Evolutionary conservation across 2,113 vertebrate species (phyloP).

Genomic region (Pseudorhombus dupliciocellatus): DNA sequence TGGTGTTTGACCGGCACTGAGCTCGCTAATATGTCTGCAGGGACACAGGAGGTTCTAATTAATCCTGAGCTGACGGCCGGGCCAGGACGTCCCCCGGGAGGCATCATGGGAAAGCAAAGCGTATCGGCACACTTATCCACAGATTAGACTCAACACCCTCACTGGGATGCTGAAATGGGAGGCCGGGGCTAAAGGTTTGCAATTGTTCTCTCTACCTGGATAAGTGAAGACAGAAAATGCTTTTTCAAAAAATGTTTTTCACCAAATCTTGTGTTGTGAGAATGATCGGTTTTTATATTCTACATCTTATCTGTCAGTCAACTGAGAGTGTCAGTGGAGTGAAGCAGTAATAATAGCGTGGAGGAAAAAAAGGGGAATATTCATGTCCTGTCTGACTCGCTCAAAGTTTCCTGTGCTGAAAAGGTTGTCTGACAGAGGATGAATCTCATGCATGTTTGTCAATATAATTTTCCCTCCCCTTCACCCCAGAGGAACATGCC

Average conservation of each 20-base stretch:
- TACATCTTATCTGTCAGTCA: constrained; percentile 52
- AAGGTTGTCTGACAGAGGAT: constrained; percentile 77
- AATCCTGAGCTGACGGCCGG: constrained; percentile 95
- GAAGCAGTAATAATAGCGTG: constrained; percentile 19
- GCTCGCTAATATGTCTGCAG: constrained; percentile 87
- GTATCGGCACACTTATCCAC: constrained; percentile 74
- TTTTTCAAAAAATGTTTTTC: constrained; percentile 4
- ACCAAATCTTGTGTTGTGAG: neutral
- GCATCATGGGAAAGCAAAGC: constrained; percentile 79
- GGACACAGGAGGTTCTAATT: constrained; percentile 89
- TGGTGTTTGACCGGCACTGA: constrained; percentile 82
- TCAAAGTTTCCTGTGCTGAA: constrained; percentile 71
- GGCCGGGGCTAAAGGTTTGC: constrained; percentile 45
- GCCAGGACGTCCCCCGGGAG: constrained; percentile 86
- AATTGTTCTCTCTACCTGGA: constrained; percentile 33
- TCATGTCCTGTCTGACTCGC: constrained; percentile 65
- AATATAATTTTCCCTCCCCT: constrained; percentile 78
- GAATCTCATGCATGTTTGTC: constrained; percentile 83
- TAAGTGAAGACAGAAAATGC: constrained; percentile 20
- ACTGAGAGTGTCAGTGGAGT: constrained; percentile 22
- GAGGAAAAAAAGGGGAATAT: constrained; percentile 58
- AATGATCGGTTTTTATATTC: constrained; percentile 23
- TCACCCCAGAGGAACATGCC: constrained; percentile 66
- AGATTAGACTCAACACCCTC: constrained; percentile 73
- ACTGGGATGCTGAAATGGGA: constrained; percentile 57